Evolutionary conservation across 2,797 vertebrate species (phyloP).

Genomic region (Danio tinwini): DNA sequence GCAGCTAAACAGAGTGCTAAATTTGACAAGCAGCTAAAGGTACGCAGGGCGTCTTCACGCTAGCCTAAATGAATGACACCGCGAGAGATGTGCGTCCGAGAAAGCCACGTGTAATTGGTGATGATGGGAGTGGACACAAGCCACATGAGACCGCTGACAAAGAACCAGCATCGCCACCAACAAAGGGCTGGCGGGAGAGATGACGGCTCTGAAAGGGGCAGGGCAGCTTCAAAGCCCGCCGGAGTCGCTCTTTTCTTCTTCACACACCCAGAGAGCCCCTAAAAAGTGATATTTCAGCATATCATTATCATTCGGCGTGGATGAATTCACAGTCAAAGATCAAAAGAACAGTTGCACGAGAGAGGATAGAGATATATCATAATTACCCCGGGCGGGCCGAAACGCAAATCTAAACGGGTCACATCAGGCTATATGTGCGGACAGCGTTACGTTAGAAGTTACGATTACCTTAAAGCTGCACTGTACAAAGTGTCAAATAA

Average conservation of each 20-base stretch:
- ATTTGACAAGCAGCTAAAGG: conserved; percentile 71
- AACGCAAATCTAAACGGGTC: conserved; percentile 23
- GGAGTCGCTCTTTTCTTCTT: conserved; percentile 57
- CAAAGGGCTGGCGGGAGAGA: conserved; percentile 58
- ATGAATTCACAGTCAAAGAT: conserved; percentile 40
- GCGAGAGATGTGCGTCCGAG: conserved; percentile 63
- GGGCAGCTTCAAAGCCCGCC: conserved; percentile 60
- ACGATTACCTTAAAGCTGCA: not conserved
- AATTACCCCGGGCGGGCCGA: conserved; percentile 13
- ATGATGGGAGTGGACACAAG: conserved; percentile 83
- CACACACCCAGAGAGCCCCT: conserved; percentile 55
- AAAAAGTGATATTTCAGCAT: conserved; percentile 59
- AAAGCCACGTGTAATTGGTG: conserved; percentile 65
- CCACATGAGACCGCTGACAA: conserved; percentile 83
- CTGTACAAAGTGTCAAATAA: not conserved
- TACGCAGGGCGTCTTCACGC: conserved; percentile 69
- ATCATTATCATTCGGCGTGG: conserved; percentile 55
- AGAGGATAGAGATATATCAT: conserved; percentile 17
- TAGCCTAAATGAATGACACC: conserved; percentile 61
- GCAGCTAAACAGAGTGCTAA: conserved; percentile 63
- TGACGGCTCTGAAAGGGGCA: conserved; percentile 56
- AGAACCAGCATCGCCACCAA: conserved; percentile 65
- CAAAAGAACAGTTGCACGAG: conserved; percentile 34
- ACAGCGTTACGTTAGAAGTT: conserved; percentile 4
- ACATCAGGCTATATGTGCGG: conserved; percentile 8